Percentiles rank a stretch among this genome's conserved stretches.
Conservation (phyloP, 2,113 vertebrate genomes). For the Penelope pileata region DNA sequence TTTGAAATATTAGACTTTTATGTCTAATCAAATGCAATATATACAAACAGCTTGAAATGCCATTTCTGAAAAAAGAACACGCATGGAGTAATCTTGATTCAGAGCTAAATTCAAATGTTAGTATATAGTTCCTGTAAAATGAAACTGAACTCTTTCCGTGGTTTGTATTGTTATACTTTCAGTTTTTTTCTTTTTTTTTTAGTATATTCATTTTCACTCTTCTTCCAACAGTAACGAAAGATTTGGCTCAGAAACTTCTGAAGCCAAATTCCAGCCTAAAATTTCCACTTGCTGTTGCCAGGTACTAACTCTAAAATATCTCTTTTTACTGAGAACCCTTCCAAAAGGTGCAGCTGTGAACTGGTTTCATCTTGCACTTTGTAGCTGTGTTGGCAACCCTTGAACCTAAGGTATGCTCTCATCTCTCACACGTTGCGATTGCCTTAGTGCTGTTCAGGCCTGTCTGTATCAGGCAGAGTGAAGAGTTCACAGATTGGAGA, state of each 20-base stretch:
- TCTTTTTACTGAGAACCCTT: slow-evolving; percentile 73
- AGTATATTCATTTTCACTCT: slow-evolving; percentile 28
- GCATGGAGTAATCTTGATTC: not conserved
- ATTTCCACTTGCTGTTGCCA: slow-evolving; percentile 78
- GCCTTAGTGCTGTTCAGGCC: slow-evolving; percentile 68
- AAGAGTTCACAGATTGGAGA: slow-evolving; percentile 52
- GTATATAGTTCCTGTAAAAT: not conserved
- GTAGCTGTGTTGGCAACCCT: slow-evolving; percentile 74
- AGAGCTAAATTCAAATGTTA: not conserved
- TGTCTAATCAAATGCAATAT: not conserved
- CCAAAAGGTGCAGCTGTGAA: slow-evolving; percentile 81
- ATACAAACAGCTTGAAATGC: not conserved
- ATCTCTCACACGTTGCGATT: slow-evolving; percentile 68
- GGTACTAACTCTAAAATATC: slow-evolving; percentile 75
- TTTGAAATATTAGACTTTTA: not conserved
- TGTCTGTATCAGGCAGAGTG: slow-evolving; percentile 73
- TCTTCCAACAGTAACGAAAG: slow-evolving; percentile 58
- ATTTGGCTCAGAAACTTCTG: slow-evolving; percentile 53
- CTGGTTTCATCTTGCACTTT: slow-evolving; percentile 83
- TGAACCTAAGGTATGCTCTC: slow-evolving; percentile 69
- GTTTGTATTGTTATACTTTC: slow-evolving; percentile 28
- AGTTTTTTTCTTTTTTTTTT: not conserved
- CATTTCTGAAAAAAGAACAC: not conserved
- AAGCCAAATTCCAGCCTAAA: slow-evolving; percentile 74
- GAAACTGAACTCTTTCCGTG: not conserved